Conservation (phyloP, 2,888 invertebrate species). For the Campopleginae sp. region DNA sequence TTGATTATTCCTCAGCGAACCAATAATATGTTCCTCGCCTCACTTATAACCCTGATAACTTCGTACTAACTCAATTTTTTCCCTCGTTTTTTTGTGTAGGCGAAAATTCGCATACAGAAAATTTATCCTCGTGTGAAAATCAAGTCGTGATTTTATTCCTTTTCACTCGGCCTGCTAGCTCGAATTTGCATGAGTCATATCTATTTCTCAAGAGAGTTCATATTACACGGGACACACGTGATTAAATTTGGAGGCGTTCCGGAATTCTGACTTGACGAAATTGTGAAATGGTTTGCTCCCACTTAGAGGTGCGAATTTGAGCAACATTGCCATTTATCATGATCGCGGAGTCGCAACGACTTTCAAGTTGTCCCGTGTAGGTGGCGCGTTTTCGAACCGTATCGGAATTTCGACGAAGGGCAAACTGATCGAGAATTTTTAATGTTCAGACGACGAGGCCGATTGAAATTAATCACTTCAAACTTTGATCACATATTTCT, state of each 20-base stretch:
- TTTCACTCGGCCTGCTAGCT: not conserved
- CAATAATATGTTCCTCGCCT: not conserved
- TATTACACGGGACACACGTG: slow-evolving; percentile 14
- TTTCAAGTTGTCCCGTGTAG: not conserved
- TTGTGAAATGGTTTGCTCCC: not conserved
- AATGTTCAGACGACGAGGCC: not conserved
- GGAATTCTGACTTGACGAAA: slow-evolving; percentile 25
- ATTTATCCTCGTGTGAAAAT: not conserved
- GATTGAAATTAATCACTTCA: not conserved
- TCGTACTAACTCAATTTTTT: not conserved
- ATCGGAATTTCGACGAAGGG: slow-evolving; percentile 14
- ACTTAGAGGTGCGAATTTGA: not conserved
- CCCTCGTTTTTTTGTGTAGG: not conserved
- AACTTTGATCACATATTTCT: not conserved
- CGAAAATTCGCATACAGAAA: not conserved
- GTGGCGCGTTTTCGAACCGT: slow-evolving; percentile 1
- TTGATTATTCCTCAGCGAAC: not conserved
- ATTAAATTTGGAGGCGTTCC: slow-evolving; percentile 28
- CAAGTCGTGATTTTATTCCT: not conserved
- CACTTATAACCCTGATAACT: not conserved
- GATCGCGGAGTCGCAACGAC: not conserved
- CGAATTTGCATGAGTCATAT: not conserved
- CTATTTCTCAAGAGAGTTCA: slow-evolving; percentile 5
- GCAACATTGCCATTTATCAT: slow-evolving; percentile 15
- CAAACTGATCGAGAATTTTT: not conserved